Percentiles rank a stretch among this genome's conserved stretches.
phyloP scores from a whole-genome alignment of 2,113 vertebrate genomes.

The Entelurus aequoreus region DNA sequence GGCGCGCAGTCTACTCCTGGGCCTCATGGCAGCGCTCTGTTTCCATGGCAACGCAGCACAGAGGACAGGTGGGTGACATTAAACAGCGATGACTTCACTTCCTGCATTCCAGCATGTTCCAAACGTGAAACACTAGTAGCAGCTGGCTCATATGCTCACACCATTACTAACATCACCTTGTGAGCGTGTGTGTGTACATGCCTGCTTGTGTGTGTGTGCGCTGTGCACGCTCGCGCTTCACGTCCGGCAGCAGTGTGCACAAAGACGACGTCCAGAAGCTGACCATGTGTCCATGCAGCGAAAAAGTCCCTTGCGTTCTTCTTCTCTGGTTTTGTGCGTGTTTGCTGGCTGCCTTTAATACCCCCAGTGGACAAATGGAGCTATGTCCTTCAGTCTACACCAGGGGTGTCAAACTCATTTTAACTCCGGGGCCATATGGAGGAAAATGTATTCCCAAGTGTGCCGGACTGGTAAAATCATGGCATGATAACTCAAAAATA shows the following conservation, averaged over 20 bases:
- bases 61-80: constrained; percentile 54
- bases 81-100: constrained; percentile 15
- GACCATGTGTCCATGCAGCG: not conserved
- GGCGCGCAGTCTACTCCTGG: constrained; percentile 31
- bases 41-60: constrained; percentile 35
- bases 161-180: not conserved
- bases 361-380: not conserved
- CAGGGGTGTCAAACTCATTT: no score
- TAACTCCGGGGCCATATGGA: no score
- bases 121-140: not conserved
- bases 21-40: constrained; percentile 34
- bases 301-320: not conserved
- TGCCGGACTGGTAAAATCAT: no score
- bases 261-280: not conserved
- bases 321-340: not conserved
- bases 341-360: not conserved
- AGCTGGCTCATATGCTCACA: not conserved
- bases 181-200: not conserved
- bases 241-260: not conserved
- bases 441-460: no score
- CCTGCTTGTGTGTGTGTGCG: not conserved
- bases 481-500: no score
- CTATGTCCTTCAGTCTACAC: not conserved
- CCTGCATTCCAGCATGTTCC: constrained; percentile 16
- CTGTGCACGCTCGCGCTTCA: not conserved